Evolutionary conservation across 2,888 invertebrate species (phyloP).

Genomic region (Teleiodes luculella): DNA sequence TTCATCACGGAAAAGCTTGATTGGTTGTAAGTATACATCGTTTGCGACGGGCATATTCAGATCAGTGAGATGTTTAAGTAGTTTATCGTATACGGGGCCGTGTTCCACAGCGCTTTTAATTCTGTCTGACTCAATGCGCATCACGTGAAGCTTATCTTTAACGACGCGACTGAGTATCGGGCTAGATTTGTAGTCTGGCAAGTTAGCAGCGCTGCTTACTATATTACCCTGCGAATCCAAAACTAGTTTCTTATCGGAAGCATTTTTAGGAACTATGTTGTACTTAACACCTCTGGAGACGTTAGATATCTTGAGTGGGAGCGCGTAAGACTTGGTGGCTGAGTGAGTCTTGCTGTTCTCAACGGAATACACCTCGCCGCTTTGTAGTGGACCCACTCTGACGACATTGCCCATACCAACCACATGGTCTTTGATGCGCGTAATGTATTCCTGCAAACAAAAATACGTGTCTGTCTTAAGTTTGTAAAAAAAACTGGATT

Average conservation of each 20-base stretch:
- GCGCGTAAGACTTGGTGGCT: slow-evolving; percentile 66
- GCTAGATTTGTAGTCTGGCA: slow-evolving; percentile 70
- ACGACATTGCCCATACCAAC: slow-evolving; percentile 86
- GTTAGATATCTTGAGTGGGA: slow-evolving; percentile 71
- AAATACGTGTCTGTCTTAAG: no score
- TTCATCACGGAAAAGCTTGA: slow-evolving; percentile 76
- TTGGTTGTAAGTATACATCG: slow-evolving; percentile 77
- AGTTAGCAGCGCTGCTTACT: slow-evolving; percentile 71
- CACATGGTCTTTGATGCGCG: slow-evolving; percentile 82
- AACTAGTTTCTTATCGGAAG: slow-evolving; percentile 72
- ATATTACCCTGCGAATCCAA: slow-evolving; percentile 69
- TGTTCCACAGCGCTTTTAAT: slow-evolving; percentile 80
- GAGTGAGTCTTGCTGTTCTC: slow-evolving; percentile 65
- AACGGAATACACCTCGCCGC: slow-evolving; percentile 63
- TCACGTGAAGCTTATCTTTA: slow-evolving; percentile 71
- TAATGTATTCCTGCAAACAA: slow-evolving; percentile 66
- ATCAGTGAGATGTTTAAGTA: slow-evolving; percentile 74
- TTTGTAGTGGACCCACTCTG: slow-evolving; percentile 77
- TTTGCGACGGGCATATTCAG: slow-evolving; percentile 71
- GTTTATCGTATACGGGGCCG: slow-evolving; percentile 78
- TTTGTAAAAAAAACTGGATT: no score
- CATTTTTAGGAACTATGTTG: slow-evolving; percentile 70
- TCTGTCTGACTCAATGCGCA: slow-evolving; percentile 76
- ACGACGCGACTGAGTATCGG: slow-evolving; percentile 68
- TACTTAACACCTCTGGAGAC: slow-evolving; percentile 69